phyloP scores from a whole-genome alignment of 2,888 invertebrate genomes.

The Venusia cambrica region DNA sequence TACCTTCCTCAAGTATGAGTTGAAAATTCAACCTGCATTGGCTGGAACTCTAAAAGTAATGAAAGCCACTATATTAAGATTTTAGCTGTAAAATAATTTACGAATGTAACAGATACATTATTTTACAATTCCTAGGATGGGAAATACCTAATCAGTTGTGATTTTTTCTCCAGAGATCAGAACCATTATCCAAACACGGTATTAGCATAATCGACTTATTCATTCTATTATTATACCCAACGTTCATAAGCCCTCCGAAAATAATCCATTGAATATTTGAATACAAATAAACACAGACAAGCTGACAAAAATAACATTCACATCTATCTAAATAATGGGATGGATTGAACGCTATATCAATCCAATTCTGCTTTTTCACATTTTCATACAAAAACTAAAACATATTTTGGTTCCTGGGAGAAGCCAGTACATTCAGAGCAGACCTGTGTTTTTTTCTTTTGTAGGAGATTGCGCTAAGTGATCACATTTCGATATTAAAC shows the following conservation, averaged over 20 bases:
- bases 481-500: slow-evolving; percentile 82
- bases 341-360: slow-evolving; percentile 57
- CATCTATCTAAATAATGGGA: slow-evolving; percentile 46
- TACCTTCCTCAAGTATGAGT: slow-evolving; percentile 60
- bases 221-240: slow-evolving; percentile 3
- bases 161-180: no score
- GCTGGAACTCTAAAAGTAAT: slow-evolving; percentile 34
- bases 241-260: slow-evolving; percentile 6
- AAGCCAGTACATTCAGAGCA: slow-evolving; percentile 68
- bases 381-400: slow-evolving; percentile 69
- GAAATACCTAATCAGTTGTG: no score
- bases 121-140: no score
- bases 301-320: slow-evolving; percentile 32
- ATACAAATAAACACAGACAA: slow-evolving; percentile 14
- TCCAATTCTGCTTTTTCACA: slow-evolving; percentile 55
- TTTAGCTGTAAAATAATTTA: slow-evolving; percentile 16
- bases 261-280: slow-evolving; percentile 10
- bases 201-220: background rate
- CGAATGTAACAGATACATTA: no score
- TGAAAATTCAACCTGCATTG: slow-evolving; percentile 47
- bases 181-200: no score
- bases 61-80: slow-evolving; percentile 26
- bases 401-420: slow-evolving; percentile 72
- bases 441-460: slow-evolving; percentile 72
- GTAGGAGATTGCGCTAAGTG: slow-evolving; percentile 81